Evolutionary conservation across 2,797 vertebrate species (phyloP).

Genomic region (Emydoidea blandingii): DNA sequence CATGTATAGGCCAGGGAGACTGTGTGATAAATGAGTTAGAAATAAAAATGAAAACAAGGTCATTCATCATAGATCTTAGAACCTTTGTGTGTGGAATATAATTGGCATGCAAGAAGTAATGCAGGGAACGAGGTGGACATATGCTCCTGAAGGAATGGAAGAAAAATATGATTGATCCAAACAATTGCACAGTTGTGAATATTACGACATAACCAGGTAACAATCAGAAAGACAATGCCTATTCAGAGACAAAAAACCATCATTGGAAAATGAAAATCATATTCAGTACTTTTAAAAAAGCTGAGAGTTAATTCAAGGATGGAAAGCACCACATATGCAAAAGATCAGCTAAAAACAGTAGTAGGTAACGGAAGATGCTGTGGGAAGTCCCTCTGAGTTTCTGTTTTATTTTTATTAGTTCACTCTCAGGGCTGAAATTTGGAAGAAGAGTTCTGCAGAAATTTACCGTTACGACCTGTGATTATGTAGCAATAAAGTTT

Average conservation of each 20-base stretch:
- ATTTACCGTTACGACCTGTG: not conserved
- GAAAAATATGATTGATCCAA: slow-evolving; percentile 1
- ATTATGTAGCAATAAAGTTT: slow-evolving; percentile 19
- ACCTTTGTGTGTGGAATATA: not conserved
- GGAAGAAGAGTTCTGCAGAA: not conserved
- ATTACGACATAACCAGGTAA: not conserved
- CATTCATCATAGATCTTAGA: not conserved
- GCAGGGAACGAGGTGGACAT: not conserved
- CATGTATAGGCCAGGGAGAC: not conserved
- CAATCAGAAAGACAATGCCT: not conserved
- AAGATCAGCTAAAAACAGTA: not conserved
- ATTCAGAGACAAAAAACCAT: not conserved
- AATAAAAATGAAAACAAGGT: not conserved
- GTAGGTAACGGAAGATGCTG: not conserved
- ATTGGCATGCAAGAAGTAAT: not conserved
- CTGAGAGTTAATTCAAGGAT: not conserved
- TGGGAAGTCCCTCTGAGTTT: not conserved
- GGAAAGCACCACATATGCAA: not conserved
- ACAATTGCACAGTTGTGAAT: not conserved
- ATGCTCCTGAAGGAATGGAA: not conserved
- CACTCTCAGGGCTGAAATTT: not conserved
- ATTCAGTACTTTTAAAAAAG: not conserved
- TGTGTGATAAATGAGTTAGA: not conserved
- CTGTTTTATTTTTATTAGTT: not conserved
- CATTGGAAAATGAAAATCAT: not conserved